A percentile compares a stretch with the other conserved stretches of the same genome.
phyloP scores from a whole-genome alignment of 53 echinoderm and acorn worm species.

The Patiria pectinifera region DNA sequence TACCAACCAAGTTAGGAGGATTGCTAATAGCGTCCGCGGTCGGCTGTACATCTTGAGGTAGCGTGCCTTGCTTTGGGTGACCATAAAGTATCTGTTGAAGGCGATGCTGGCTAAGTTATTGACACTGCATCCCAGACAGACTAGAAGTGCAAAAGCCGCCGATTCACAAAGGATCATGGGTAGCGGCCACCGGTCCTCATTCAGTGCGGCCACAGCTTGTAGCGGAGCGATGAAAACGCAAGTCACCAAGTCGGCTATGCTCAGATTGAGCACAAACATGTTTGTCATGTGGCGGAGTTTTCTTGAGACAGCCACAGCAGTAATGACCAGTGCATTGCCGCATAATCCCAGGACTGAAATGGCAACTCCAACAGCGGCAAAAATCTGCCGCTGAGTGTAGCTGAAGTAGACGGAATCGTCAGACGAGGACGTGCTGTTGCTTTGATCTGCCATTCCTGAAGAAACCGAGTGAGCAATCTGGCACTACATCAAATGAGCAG shows the following conservation, averaged over 20 bases:
- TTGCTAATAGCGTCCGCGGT: neutral
- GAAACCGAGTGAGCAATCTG: too few species aligned
- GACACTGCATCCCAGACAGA: conserved; percentile 39
- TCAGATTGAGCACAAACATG: conserved; percentile 63
- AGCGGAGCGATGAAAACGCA: neutral
- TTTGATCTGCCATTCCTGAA: too few species aligned
- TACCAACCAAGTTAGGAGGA: conserved; percentile 32
- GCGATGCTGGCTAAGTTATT: conserved; percentile 36
- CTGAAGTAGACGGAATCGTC: neutral
- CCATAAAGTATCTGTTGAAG: conserved; percentile 29
- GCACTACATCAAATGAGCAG: too few species aligned
- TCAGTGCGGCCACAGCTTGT: neutral
- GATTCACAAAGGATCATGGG: neutral
- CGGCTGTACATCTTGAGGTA: conserved; percentile 15
- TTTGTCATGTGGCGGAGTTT: conserved; percentile 4
- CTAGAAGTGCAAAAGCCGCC: neutral
- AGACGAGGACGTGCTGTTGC: neutral
- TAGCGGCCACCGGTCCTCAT: neutral
- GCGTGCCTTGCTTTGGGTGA: neutral
- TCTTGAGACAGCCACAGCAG: neutral
- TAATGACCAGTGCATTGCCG: neutral
- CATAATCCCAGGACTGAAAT: neutral
- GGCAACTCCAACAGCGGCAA: neutral
- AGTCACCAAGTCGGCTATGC: conserved; percentile 23
- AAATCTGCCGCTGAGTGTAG: neutral